phyloP scores from a whole-genome alignment of 2,797 vertebrate species.

The Clarias fuscus region DNA sequence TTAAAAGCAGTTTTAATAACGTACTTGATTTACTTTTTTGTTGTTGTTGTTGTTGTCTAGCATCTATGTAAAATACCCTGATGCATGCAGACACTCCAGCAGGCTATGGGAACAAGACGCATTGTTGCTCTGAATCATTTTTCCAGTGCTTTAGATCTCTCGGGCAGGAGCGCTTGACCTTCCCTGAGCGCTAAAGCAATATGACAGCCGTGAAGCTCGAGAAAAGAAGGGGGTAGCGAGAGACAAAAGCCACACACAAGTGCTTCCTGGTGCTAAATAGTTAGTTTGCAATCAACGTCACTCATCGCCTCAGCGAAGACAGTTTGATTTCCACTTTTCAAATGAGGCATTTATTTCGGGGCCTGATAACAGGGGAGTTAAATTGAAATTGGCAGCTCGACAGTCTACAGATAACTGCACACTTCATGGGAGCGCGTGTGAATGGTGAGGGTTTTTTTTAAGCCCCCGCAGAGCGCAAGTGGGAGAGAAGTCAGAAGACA shows the following conservation, averaged over 20 bases:
- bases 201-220: constrained; percentile 80
- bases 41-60: too few species aligned
- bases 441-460: constrained; percentile 71
- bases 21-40: too few species aligned
- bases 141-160: constrained; percentile 74
- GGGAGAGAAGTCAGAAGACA: constrained; percentile 53
- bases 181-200: constrained; percentile 79
- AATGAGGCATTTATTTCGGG: constrained; percentile 80
- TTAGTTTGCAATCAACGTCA: constrained; percentile 85
- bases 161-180: constrained; percentile 81
- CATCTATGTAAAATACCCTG: constrained; percentile 7
- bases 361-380: constrained; percentile 77
- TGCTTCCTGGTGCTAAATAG: constrained; percentile 79
- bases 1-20: too few species aligned
- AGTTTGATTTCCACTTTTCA: constrained; percentile 87
- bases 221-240: constrained; percentile 49
- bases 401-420: constrained; percentile 77
- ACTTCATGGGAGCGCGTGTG: constrained; percentile 76
- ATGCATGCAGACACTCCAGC: constrained; percentile 63
- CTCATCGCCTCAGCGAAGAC: constrained; percentile 77
- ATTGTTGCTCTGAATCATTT: constrained; percentile 46
- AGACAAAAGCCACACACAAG: constrained; percentile 81
- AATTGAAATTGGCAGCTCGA: constrained; percentile 81
- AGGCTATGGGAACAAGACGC: constrained; percentile 36
- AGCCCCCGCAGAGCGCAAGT: constrained; percentile 60